Evolutionary conservation across 2,113 vertebrate species (phyloP), one percentile per base, ranked within the genome.

Genomic region (Eudyptes chrysolophus): DNA sequence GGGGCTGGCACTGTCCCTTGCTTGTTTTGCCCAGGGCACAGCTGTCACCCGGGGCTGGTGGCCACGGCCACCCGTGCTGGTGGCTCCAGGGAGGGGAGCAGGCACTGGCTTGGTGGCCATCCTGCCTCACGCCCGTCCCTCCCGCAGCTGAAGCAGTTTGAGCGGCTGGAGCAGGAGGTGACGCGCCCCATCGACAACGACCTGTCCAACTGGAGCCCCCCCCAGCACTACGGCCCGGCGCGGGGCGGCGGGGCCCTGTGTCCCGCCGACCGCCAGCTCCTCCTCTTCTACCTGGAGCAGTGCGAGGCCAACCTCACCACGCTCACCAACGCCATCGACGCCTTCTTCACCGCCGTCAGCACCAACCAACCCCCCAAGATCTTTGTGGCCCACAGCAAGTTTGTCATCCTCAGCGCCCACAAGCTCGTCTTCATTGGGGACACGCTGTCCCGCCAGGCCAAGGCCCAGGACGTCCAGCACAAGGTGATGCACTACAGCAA

Each of bases 361-460:
- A 98, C 98, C 97, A 99, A 99, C 98, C 99, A 99, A 94, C 99
- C 99, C 1, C 99, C 99, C 72, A 99, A 99, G 98, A 99, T 99
- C 96, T 99, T 99, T 0, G 99, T 99, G 95, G 99, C 99, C 1
- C 99, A 99, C 98, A 99, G 99, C 99, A 99, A 99, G 94, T 99
- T 99, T 0, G 99, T 99, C 98, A 99, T 99, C 97, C 99, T 99
- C 90, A 99, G 99, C 0, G 99, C 99, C 13, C 99, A 99, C 98
- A 99, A 99, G 99, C 98, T 99, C 10, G 99, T 99, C 57, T 99
- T 99, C 98, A 99, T 99, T 0, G 99, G 99, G 14, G 99, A 99
- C 98, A 99, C 99, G 0, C 97, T 99, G 90, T 99, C 99, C 0
- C 99, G 99, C 52, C 99, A 99, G 97, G 99, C 99, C 95, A 99